phyloP scores from a whole-genome alignment of 2,113 vertebrate genomes.

The Xiphophorus hellerii region DNA sequence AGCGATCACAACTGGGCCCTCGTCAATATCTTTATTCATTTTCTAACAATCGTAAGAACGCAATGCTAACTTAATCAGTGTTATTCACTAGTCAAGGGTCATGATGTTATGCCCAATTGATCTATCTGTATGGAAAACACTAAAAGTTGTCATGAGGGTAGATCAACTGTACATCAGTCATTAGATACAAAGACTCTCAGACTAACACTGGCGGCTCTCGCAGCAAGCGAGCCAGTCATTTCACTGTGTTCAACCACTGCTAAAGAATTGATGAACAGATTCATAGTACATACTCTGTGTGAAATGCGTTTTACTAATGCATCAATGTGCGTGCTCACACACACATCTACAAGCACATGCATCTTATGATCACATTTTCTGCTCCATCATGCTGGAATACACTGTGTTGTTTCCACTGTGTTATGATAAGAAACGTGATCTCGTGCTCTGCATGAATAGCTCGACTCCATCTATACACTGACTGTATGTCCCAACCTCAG shows the following conservation, averaged over 20 bases:
- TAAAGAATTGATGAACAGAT: conserved; percentile 50
- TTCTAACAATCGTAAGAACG: background rate
- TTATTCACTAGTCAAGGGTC: background rate
- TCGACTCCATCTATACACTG: background rate
- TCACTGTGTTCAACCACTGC: conserved; percentile 30
- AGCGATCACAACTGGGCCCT: background rate
- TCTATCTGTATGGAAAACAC: background rate
- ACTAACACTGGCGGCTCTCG: conserved; percentile 13
- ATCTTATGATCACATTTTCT: conserved; percentile 28
- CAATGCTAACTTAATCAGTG: too few species aligned
- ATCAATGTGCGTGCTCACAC: conserved; percentile 23
- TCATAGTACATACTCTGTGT: conserved; percentile 9
- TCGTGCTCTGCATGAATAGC: background rate
- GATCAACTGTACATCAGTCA: conserved; percentile 7
- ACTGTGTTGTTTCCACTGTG: conserved; percentile 6
- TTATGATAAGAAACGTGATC: conserved; percentile 2
- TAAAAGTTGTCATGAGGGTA: background rate
- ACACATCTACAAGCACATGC: background rate
- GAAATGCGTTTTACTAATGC: conserved; percentile 47
- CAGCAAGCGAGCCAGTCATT: conserved; percentile 32
- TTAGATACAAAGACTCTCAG: background rate
- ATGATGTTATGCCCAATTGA: background rate
- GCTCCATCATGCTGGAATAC: conserved; percentile 66
- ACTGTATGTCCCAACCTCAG: background rate
- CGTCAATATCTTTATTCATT: background rate